Percentiles rank a stretch among this genome's conserved stretches.
Conservation (phyloP, 2,797 vertebrate genomes). For the Hydrophis major region DNA sequence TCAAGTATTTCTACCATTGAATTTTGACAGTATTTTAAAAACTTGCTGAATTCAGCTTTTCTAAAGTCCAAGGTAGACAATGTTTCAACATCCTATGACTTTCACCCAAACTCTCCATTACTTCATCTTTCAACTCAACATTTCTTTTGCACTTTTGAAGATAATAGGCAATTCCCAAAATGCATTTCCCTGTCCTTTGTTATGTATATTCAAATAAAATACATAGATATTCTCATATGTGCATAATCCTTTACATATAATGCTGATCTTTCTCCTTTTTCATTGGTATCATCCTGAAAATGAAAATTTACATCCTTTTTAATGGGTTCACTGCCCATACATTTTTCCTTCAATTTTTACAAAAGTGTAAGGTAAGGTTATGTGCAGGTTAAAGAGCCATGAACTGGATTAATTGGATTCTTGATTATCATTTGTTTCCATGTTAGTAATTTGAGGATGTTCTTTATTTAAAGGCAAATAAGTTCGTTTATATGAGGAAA, state of each 20-base stretch:
- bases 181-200: not conserved
- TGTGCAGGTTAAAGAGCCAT: constrained; percentile 25
- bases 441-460: constrained; percentile 23
- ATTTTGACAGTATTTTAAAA: not conserved
- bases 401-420: constrained; percentile 21
- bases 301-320: constrained; percentile 7
- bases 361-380: not conserved
- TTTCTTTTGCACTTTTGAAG: not conserved
- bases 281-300: not conserved
- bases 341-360: constrained; percentile 8
- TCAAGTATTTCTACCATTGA: not conserved
- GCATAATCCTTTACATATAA: not conserved
- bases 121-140: not conserved
- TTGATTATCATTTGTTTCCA: constrained; percentile 36
- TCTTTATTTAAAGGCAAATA: constrained; percentile 14
- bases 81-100: not conserved
- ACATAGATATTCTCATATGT: not conserved
- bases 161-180: not conserved
- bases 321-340: constrained; percentile 11
- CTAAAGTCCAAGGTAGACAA: not conserved
- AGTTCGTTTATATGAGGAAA: constrained; percentile 11
- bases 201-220: not conserved
- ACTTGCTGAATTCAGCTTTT: not conserved
- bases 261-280: not conserved
- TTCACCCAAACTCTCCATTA: not conserved